These are phyloP conservation scores for Artemia sinica DNA, from an alignment of 2,888 invertebrate genomes.

Conservation along the genomic window DNA sequence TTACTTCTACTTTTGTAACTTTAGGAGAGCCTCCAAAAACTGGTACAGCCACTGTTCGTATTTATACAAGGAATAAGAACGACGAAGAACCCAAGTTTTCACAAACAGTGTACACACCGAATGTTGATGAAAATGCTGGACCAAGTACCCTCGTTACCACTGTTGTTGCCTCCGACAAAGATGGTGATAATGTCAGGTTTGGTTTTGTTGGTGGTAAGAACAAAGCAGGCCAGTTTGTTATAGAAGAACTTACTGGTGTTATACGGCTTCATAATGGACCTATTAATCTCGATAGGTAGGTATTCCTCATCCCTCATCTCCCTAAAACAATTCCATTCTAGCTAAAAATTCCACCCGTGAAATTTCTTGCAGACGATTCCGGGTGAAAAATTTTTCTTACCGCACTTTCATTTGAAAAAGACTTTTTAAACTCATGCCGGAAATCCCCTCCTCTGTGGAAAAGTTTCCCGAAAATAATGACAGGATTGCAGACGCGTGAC, in stretches of 20 bases:
- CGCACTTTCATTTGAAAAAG: no score
- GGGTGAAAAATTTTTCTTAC: no score
- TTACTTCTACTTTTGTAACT: constrained; percentile 17
- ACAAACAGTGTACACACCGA: constrained; percentile 87
- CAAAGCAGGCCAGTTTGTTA: constrained; percentile 72
- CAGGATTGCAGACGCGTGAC: no score
- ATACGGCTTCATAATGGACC: constrained; percentile 71
- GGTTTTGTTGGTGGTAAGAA: constrained; percentile 71
- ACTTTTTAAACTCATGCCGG: no score
- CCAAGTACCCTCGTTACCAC: constrained; percentile 88
- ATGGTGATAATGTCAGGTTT: constrained; percentile 86
- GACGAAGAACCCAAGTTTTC: constrained; percentile 94
- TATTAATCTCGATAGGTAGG: constrained; percentile 52
- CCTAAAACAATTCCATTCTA: no score
- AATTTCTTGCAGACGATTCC: no score
- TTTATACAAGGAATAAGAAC: constrained; percentile 95
- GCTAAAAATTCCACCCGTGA: no score
- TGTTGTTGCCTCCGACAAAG: constrained; percentile 89
- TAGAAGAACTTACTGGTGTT: constrained; percentile 85
- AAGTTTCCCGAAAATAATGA: no score
- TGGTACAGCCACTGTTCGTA: constrained; percentile 77
- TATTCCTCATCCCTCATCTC: not conserved
- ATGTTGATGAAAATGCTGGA: constrained; percentile 87
- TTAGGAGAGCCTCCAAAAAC: constrained; percentile 68
- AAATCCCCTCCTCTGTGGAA: no score